Evolutionary conservation across 2,888 invertebrate species (phyloP).

Genomic region (Papilio gigon): DNA sequence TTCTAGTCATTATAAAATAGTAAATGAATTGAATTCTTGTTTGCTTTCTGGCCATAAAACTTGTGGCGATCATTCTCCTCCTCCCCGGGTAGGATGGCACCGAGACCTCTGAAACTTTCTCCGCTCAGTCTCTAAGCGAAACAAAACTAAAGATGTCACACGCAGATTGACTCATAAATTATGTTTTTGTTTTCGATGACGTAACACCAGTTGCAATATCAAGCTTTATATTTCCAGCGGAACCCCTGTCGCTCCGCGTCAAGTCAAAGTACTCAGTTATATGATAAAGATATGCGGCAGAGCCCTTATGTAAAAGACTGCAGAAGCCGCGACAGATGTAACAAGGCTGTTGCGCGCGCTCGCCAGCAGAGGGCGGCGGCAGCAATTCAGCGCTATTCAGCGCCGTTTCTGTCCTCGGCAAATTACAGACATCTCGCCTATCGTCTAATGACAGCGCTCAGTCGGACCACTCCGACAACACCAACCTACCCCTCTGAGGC

Average conservation of each 20-base stretch:
- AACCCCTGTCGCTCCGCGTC: no score
- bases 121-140: background rate
- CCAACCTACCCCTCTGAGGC: background rate
- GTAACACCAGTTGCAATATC: no score
- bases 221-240: no score
- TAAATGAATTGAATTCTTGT: no score
- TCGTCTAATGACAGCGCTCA: background rate
- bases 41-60: no score
- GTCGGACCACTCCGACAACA: background rate
- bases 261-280: no score
- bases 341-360: background rate
- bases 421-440: conserved; percentile 18
- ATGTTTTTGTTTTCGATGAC: no score
- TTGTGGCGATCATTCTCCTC: no score
- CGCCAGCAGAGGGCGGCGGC: background rate
- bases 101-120: conserved; percentile 16
- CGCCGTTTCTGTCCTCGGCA: background rate
- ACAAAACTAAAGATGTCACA: conserved; percentile 1
- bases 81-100: no score
- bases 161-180: background rate
- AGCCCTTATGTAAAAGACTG: background rate
- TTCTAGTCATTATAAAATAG: no score
- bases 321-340: background rate
- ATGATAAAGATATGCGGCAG: background rate
- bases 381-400: conserved; percentile 22